Conservation (phyloP, 2,888 invertebrate species). For the Flexamia atlantica region DNA sequence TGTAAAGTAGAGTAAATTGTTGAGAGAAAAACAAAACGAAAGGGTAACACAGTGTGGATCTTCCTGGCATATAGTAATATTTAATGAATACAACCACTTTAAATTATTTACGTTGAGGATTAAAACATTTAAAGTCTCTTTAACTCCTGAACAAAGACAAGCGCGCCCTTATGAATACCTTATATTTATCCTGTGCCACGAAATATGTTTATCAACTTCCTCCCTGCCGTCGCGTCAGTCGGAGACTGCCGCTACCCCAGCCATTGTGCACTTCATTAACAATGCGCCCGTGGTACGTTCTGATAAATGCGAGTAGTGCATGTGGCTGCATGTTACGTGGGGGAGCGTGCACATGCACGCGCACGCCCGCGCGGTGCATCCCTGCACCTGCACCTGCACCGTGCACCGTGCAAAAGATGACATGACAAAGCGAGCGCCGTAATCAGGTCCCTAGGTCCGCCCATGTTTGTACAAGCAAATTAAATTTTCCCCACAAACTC, state of each 20-base stretch:
- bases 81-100: not conserved
- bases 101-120: not conserved
- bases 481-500: constrained; percentile 60
- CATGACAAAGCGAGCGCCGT: constrained; percentile 46
- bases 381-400: constrained; percentile 34
- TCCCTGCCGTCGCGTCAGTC: not conserved
- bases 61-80: not conserved
- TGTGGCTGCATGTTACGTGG: not conserved
- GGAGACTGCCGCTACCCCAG: not conserved
- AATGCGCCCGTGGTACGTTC: not conserved
- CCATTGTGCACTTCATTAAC: constrained; percentile 2
- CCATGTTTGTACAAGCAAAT: constrained; percentile 62
- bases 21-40: too few relatives aligned
- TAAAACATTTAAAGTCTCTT: constrained; percentile 8
- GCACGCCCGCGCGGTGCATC: constrained; percentile 32
- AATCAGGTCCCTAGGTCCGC: constrained; percentile 60
- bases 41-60: too few relatives aligned
- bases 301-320: not conserved
- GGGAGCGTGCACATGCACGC: constrained; percentile 5
- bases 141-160: not conserved
- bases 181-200: not conserved
- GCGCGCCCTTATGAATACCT: not conserved
- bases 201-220: not conserved
- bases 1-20: too few relatives aligned
- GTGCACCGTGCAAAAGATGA: constrained; percentile 48